Evolutionary conservation across 1,140 invertebrate genomes (phyloP).

Genomic region (Aporrectodea caliginosa): DNA sequence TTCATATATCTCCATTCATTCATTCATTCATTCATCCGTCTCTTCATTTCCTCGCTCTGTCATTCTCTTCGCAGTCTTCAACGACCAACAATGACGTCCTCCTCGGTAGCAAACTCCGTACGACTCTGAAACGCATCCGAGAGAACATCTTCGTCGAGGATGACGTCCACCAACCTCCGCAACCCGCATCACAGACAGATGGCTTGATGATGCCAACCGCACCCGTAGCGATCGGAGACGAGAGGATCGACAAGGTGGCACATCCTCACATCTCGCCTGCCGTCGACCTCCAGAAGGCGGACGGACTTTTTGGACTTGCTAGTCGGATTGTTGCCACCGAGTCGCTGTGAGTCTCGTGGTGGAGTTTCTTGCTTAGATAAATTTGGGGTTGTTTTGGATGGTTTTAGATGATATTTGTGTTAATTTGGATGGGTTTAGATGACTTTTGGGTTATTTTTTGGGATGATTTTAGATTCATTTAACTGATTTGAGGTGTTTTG

Average conservation of each 20-base stretch:
- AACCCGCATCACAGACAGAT: neutral
- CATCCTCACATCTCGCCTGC: conserved; percentile 67
- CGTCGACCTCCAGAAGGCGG: conserved; percentile 68
- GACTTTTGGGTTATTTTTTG: neutral
- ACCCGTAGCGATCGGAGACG: conserved; percentile 1
- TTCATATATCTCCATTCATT: too few species aligned
- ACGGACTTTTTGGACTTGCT: conserved; percentile 73
- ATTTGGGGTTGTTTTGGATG: neutral
- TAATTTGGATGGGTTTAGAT: conserved; percentile 29
- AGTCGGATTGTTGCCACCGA: conserved; percentile 87
- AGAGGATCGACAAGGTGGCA: conserved; percentile 54
- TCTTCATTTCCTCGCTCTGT: too few species aligned
- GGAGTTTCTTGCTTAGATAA: neutral
- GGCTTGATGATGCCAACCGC: too few species aligned
- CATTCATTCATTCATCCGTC: too few species aligned
- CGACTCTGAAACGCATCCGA: conserved; percentile 71
- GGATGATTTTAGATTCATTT: too few species aligned
- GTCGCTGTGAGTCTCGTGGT: conserved; percentile 64
- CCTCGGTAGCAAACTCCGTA: conserved; percentile 63
- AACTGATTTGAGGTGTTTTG: too few species aligned
- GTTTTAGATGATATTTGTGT: conserved; percentile 23
- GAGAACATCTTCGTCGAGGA: conserved; percentile 62
- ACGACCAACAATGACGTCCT: conserved; percentile 38
- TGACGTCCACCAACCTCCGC: neutral
- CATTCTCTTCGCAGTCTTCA: conserved; percentile 32